Base-by-base conservation (phyloP, 2,888 invertebrate species). In the Brenthis hecate region DNA sequence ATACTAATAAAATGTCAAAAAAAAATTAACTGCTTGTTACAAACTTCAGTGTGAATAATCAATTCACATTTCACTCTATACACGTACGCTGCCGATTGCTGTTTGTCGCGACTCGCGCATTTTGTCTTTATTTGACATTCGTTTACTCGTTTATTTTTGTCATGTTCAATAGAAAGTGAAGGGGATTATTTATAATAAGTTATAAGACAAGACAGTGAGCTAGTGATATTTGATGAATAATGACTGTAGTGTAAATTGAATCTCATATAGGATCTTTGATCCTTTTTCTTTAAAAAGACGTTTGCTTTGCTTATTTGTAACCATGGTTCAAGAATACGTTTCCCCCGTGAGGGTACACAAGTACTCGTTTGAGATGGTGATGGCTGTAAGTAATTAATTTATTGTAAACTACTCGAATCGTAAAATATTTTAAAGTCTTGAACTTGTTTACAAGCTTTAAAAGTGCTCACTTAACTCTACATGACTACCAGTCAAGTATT, bases 251-350 rank as follows among this genome's bases (percentile, higher is more conserved):
- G 85, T 90, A 82, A 86, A 78, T 80, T 77, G 70, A 72, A 78
- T 77, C 73, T 74, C 73, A 74, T 75, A 71, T 76, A 81, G 81
- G 81, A 83, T 85, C 80, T 76, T 73, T 75, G 79, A 84, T 86
- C 85, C 81, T 82, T 82, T 77, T 80, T 81, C 77, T 82, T 69
- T 66, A 53, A 57, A 19, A 62, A 67, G 62, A 61, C 53, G 58
- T 58, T 66, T 60, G 36, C 8, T 61, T 48, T 62, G 51, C 55
- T 36, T 56, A 78, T 76, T 78, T 72, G 79, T 82, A 82, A 94
- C 87, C 85, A 99, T 99, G 98, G 98, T 99, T 83, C 98, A 99
- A 92, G 97, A 98, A 88, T 99, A 98, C 92, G 97, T 97, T 87
- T 97, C 98, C 75, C 98, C 98, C 79, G 96, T 98, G 65, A 95